A percentile compares a stretch with the other conserved stretches of the same genome.
These are phyloP conservation scores for Miichthys miiuy DNA, from an alignment of 2,797 vertebrate genomes.

Conservation along the genomic window DNA sequence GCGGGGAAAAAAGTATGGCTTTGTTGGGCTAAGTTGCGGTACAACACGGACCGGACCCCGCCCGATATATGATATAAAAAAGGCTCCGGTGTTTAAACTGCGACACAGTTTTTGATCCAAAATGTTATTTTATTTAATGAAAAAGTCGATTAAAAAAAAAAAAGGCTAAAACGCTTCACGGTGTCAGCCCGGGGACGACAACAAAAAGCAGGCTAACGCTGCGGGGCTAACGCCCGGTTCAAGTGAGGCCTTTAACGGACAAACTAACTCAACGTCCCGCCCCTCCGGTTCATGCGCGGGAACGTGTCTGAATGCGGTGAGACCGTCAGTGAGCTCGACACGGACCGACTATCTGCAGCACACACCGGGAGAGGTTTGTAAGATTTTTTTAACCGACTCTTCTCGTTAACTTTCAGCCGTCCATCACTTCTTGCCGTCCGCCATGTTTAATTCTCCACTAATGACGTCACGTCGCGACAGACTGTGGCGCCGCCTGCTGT, in stretches of 20 bases:
- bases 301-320: accelerated
- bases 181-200: slow-evolving; percentile 17
- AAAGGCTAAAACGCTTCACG: background rate
- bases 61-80: slow-evolving; percentile 12
- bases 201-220: slow-evolving; percentile 69
- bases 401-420: slow-evolving; percentile 57
- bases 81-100: background rate
- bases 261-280: background rate
- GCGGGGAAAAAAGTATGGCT: background rate
- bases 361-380: background rate
- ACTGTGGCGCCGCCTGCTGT: slow-evolving; percentile 51
- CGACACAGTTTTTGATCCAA: background rate
- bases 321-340: accelerated
- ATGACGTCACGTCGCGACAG: slow-evolving; percentile 24
- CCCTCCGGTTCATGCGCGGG: background rate
- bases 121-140: background rate
- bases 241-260: slow-evolving; percentile 4
- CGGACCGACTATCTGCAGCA: background rate
- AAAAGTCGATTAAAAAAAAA: no score
- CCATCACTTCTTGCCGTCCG: slow-evolving; percentile 53
- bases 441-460: slow-evolving; percentile 76
- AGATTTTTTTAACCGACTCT: slow-evolving; percentile 13
- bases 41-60: slow-evolving; percentile 12
- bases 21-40: slow-evolving; percentile 7
- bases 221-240: slow-evolving; percentile 40